Evolutionary conservation across 23 tunicate species (phyloP).

Genomic region (Pegea sp.): DNA sequence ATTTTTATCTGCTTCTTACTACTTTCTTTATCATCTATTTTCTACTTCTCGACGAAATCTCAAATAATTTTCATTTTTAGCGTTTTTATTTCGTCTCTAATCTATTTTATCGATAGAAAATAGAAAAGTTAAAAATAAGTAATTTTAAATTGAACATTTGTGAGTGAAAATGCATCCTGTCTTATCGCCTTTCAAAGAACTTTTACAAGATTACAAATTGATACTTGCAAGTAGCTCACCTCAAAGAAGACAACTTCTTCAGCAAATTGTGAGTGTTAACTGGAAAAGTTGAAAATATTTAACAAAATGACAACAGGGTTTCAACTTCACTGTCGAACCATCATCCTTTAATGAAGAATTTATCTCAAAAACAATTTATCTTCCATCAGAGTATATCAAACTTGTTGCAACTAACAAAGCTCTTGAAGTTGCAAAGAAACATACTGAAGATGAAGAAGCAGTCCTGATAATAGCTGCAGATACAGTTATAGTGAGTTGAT

Average conservation of each 20-base stretch:
- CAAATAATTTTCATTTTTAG: no score
- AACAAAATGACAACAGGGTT: constrained; percentile 57
- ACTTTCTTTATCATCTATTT: no score
- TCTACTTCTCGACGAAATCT: no score
- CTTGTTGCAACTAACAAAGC: constrained; percentile 49
- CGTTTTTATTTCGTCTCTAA: no score
- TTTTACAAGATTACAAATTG: neutral
- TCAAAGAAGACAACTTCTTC: neutral
- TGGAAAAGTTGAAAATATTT: no score
- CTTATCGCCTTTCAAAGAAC: neutral
- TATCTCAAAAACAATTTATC: constrained; percentile 14
- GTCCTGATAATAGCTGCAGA: constrained; percentile 69
- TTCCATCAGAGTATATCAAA: constrained; percentile 31
- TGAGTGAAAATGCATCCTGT: no score
- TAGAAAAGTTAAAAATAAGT: no score
- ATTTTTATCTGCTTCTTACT: no score
- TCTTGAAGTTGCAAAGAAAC: constrained; percentile 15
- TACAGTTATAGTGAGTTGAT: constrained; percentile 52
- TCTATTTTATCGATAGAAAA: no score
- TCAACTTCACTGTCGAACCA: constrained; percentile 21
- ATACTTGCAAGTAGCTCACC: neutral
- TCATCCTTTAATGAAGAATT: constrained; percentile 77
- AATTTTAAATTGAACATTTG: no score
- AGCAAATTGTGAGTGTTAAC: neutral
- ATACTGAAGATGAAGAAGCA: constrained; percentile 1